Conservation (phyloP, 2,888 invertebrate genomes). For the Tenthredo mesomela region DNA sequence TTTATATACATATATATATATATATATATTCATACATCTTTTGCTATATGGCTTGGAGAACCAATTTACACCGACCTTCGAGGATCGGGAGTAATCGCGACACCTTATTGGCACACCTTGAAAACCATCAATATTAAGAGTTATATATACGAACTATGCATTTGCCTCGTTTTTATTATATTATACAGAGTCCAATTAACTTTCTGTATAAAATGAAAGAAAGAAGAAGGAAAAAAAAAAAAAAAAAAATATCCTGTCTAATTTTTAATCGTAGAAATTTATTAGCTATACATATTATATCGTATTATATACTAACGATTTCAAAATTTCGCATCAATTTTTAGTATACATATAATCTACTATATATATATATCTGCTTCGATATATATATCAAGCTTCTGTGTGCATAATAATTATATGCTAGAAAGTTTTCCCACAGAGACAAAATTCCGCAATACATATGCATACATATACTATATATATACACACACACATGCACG, state of each 20-base stretch:
- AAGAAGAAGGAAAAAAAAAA: no score
- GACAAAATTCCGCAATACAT: background rate
- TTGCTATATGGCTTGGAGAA: background rate
- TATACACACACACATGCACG: background rate
- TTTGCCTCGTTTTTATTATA: background rate
- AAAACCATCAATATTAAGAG: background rate
- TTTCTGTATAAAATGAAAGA: background rate
- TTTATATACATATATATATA: background rate
- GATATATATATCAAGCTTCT: no score
- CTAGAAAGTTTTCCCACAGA: slow-evolving; percentile 13
- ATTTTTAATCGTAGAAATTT: no score
- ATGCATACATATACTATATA: background rate
- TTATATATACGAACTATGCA: background rate
- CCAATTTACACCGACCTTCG: slow-evolving; percentile 1
- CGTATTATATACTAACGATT: no score
- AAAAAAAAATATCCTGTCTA: background rate
- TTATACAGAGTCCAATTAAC: background rate
- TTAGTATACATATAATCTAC: no score
- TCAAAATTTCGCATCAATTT: no score
- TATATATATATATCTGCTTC: no score
- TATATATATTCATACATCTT: no score
- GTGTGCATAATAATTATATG: no score
- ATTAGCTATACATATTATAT: no score
- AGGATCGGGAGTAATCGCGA: background rate
- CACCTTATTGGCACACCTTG: background rate